phyloP scores from a whole-genome alignment of 2,888 invertebrate genomes.

The Lepidocyrtinus sp. region DNA sequence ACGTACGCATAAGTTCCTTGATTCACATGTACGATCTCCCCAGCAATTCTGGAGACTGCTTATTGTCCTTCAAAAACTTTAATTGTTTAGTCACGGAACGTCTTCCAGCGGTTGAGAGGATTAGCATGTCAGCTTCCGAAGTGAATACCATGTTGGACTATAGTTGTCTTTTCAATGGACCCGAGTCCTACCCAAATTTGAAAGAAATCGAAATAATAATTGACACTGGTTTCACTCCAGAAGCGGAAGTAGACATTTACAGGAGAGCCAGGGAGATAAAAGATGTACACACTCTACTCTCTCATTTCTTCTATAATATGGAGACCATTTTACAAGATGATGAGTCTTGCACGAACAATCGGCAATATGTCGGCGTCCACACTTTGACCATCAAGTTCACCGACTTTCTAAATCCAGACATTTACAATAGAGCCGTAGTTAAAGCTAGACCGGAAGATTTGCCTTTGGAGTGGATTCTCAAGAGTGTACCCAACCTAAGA shows the following conservation, averaged over 20 bases:
- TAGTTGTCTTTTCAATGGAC: constrained; percentile 35
- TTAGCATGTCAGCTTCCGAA: constrained; percentile 37
- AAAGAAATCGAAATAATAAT: constrained; percentile 32
- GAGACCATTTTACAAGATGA: constrained; percentile 30
- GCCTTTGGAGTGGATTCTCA: constrained; percentile 30
- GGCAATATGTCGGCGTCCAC: constrained; percentile 26
- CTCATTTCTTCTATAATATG: constrained; percentile 46
- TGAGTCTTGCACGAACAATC: neutral
- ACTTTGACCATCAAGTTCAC: constrained; percentile 21
- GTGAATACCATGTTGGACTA: constrained; percentile 41
- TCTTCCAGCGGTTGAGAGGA: constrained; percentile 25
- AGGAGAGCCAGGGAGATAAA: constrained; percentile 30
- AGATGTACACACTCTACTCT: constrained; percentile 16
- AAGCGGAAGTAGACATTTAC: constrained; percentile 11
- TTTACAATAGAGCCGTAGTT: neutral
- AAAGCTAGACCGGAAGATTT: constrained; percentile 43
- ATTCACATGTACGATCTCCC: constrained; percentile 43
- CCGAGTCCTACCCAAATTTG: constrained; percentile 25
- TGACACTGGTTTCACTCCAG: constrained; percentile 16
- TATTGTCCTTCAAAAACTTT: constrained; percentile 23
- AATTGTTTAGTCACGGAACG: constrained; percentile 28
- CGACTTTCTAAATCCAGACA: neutral
- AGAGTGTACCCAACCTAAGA: constrained; percentile 33
- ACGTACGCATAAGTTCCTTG: constrained; percentile 10
- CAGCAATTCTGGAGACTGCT: constrained; percentile 14